Evolutionary conservation across 2,888 invertebrate genomes (phyloP).

Genomic region (Melitaea athalia): DNA sequence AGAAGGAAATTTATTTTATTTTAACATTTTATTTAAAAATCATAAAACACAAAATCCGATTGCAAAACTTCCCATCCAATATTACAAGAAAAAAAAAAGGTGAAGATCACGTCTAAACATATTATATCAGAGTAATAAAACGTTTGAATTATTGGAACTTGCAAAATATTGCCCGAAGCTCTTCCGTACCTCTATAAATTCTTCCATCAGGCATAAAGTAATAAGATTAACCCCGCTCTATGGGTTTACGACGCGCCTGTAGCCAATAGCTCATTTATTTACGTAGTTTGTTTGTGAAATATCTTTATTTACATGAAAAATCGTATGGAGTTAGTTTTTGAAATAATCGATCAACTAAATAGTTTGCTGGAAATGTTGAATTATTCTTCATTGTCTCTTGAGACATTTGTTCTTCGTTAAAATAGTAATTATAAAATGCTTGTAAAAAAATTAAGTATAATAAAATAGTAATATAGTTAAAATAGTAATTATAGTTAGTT

Average conservation of each 20-base stretch:
- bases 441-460: too few species aligned
- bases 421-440: too few species aligned
- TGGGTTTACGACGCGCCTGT: conserved; percentile 69
- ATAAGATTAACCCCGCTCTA: conserved; percentile 78
- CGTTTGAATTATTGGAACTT: conserved; percentile 74
- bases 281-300: background rate
- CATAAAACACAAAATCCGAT: background rate
- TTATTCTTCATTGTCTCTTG: too few species aligned
- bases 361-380: too few species aligned
- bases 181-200: conserved; percentile 68
- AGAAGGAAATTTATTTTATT: too few species aligned
- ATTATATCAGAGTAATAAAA: conserved; percentile 38
- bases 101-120: conserved; percentile 12
- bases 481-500: too few species aligned
- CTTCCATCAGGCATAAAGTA: conserved; percentile 78
- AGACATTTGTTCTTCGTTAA: too few species aligned
- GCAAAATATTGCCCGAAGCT: conserved; percentile 70
- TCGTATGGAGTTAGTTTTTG: too few species aligned
- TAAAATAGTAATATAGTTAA: too few species aligned
- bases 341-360: background rate
- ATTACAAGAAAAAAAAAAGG: background rate
- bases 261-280: conserved; percentile 58
- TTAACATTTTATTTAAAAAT: too few species aligned
- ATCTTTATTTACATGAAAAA: background rate
- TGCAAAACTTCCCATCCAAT: too few species aligned